phyloP scores from a whole-genome alignment of 2,888 invertebrate species.

The Blastobasis lacticolella region DNA sequence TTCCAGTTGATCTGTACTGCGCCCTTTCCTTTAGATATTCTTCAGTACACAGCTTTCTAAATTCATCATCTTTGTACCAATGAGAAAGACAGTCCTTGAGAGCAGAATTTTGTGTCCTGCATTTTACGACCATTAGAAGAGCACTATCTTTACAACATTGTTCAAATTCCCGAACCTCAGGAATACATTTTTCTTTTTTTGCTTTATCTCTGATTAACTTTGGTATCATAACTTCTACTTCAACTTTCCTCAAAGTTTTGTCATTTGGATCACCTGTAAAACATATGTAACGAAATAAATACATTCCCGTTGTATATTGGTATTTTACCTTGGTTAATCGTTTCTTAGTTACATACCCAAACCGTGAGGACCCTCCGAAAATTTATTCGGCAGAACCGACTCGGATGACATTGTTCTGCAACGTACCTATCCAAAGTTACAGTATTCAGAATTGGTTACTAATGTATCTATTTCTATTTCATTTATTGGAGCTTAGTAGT shows the following conservation, averaged over 20 bases:
- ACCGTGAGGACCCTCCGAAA: constrained; percentile 71
- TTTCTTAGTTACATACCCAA: constrained; percentile 48
- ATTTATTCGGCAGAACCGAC: constrained; percentile 53
- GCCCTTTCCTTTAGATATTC: constrained; percentile 87
- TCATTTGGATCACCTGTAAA: constrained; percentile 89
- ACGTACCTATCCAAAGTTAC: too few species aligned
- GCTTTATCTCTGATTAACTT: constrained; percentile 91
- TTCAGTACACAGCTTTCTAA: constrained; percentile 81
- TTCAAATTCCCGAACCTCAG: constrained; percentile 81
- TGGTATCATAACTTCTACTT: constrained; percentile 90
- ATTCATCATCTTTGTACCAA: constrained; percentile 87
- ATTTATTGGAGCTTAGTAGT: too few species aligned
- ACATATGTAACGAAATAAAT: neutral
- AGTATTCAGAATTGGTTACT: too few species aligned
- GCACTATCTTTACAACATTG: constrained; percentile 82
- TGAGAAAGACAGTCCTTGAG: constrained; percentile 80
- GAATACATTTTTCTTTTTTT: constrained; percentile 82
- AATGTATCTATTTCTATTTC: too few species aligned
- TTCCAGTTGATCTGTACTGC: constrained; percentile 87
- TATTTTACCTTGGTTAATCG: neutral
- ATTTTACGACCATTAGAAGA: constrained; percentile 82
- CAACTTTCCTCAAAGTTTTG: constrained; percentile 87
- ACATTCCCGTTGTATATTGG: neutral
- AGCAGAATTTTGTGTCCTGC: constrained; percentile 80
- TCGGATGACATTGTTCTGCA: constrained; percentile 6